A percentile compares a stretch with the other conserved stretches of the same genome.
Conservation (phyloP, 2,113 vertebrate species). For the Mesocricetus auratus region DNA sequence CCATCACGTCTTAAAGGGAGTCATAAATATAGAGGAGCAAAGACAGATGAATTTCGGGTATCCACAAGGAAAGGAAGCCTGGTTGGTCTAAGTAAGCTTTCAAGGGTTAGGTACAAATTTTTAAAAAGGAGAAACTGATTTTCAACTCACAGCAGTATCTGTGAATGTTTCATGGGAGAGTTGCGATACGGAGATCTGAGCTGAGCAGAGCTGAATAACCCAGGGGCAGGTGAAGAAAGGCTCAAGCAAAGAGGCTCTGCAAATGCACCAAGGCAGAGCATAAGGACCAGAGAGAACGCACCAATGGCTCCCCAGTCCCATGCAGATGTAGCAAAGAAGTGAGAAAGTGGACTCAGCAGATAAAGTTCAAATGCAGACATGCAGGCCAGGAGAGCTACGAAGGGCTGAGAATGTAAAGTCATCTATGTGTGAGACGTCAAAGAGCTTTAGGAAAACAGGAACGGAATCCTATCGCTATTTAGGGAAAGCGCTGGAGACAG, state of each 20-base stretch:
- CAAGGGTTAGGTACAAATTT: background rate
- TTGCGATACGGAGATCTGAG: background rate
- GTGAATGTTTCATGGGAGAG: constrained; percentile 3
- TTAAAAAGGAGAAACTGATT: background rate
- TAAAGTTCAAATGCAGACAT: constrained; percentile 6
- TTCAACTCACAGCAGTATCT: background rate
- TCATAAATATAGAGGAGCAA: background rate
- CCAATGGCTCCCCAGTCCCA: background rate
- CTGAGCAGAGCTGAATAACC: background rate
- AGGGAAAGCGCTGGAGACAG: constrained; percentile 28
- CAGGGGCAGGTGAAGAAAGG: background rate
- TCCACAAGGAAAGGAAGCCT: background rate
- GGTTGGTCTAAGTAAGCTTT: background rate
- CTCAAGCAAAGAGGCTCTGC: background rate
- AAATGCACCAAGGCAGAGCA: background rate
- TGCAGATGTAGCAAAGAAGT: background rate
- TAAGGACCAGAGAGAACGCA: background rate
- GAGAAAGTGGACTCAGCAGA: background rate
- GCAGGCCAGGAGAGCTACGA: constrained; percentile 5
- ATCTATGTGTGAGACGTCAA: constrained; percentile 41
- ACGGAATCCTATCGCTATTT: constrained; percentile 35
- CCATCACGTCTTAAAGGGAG: constrained; percentile 10
- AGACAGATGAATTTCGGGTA: background rate
- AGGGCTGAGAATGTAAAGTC: constrained; percentile 50
- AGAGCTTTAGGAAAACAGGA: constrained; percentile 35